Percentiles rank a stretch among this genome's conserved stretches.
phyloP scores from a whole-genome alignment of 2,113 vertebrate species.

The Syngnathus floridae region DNA sequence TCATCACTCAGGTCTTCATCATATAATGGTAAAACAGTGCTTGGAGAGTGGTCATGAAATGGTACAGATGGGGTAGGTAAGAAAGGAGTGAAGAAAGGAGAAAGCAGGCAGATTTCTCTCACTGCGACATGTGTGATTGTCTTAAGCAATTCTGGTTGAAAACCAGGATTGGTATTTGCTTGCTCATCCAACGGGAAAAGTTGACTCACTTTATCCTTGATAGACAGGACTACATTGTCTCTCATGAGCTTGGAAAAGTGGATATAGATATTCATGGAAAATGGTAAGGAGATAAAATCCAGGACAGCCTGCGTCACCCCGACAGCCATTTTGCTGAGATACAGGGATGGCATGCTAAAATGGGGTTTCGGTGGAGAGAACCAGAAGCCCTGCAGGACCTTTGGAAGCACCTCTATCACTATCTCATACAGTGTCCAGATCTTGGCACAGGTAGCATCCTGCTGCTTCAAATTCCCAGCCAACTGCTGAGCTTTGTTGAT shows the following conservation, averaged over 20 bases:
- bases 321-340: neutral
- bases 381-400: neutral
- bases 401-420: neutral
- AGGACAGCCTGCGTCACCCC: neutral
- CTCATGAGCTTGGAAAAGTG: neutral
- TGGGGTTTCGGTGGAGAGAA: neutral
- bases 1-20: neutral
- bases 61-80: neutral
- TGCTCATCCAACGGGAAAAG: neutral
- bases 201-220: neutral
- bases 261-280: too few relatives aligned
- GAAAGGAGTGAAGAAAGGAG: neutral
- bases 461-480: neutral
- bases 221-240: neutral
- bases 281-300: neutral
- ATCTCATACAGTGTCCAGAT: neutral
- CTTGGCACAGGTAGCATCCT: neutral
- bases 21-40: neutral
- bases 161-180: neutral
- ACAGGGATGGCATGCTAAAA: neutral
- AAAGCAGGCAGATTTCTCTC: constrained; percentile 30
- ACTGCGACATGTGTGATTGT: constrained; percentile 4
- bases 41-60: neutral
- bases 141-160: neutral
- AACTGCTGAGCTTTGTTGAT: neutral